Evolutionary conservation across 1,140 invertebrate genomes (phyloP).

Genomic region (Oreohelix idahoensis): DNA sequence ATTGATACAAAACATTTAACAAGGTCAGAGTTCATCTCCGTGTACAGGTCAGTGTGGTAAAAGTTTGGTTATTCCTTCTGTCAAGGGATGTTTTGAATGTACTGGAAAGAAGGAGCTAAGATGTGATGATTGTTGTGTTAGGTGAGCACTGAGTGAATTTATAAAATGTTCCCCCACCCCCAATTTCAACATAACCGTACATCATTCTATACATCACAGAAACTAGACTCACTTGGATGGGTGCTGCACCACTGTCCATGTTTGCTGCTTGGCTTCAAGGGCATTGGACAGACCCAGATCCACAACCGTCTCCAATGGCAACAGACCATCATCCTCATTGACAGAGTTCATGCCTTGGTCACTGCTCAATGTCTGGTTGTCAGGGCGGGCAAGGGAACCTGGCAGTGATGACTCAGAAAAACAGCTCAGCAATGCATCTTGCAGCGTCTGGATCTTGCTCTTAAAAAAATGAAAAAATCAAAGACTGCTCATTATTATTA

Average conservation of each 20-base stretch:
- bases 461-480: too few relatives aligned
- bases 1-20: too few relatives aligned
- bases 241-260: conserved; percentile 46
- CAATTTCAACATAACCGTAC: too few relatives aligned
- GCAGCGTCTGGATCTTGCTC: conserved; percentile 13
- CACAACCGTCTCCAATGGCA: conserved; percentile 37
- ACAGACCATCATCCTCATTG: neutral
- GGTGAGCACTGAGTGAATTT: too few relatives aligned
- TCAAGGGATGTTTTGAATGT: too few relatives aligned
- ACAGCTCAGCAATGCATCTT: conserved; percentile 8
- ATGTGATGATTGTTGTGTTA: too few relatives aligned
- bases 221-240: conserved; percentile 39
- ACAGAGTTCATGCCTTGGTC: neutral
- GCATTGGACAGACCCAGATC: conserved; percentile 35
- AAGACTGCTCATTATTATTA: too few relatives aligned
- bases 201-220: neutral
- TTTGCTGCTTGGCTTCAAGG: conserved; percentile 39
- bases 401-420: conserved; percentile 13
- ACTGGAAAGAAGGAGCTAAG: too few relatives aligned
- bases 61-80: too few relatives aligned
- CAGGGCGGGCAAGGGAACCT: neutral
- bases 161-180: too few relatives aligned
- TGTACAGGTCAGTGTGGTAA: too few relatives aligned
- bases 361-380: neutral
- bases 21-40: too few relatives aligned